Percentiles rank a stretch among this genome's conserved stretches.
phyloP scores from a whole-genome alignment of 2,888 invertebrate genomes.

The Fabriciana adippe region DNA sequence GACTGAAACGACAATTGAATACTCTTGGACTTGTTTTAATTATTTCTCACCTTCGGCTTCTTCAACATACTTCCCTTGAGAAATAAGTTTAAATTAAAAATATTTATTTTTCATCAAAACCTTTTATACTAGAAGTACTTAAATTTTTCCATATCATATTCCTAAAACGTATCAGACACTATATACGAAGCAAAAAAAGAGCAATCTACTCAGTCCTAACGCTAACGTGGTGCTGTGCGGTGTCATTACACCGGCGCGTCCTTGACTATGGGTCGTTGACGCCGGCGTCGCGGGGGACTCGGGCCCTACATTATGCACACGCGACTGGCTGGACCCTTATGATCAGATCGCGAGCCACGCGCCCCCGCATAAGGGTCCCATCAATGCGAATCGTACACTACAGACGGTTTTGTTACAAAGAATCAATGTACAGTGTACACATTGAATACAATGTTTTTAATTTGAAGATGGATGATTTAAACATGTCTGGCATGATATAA shows the following conservation, averaged over 20 bases:
- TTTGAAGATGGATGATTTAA: too few relatives aligned
- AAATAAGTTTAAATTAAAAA: conserved; percentile 18
- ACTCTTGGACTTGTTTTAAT: conserved; percentile 30
- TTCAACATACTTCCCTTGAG: conserved; percentile 23
- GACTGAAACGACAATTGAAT: conserved; percentile 23
- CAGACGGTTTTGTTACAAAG: background rate
- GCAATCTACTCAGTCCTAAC: conserved; percentile 26
- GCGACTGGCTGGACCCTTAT: conserved; percentile 55
- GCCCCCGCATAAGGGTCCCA: conserved; percentile 40
- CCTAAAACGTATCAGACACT: background rate
- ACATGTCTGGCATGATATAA: background rate
- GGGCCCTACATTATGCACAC: conserved; percentile 56
- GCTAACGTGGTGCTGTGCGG: conserved; percentile 31
- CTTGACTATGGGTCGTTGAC: conserved; percentile 74
- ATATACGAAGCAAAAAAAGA: conserved; percentile 21
- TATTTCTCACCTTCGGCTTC: conserved; percentile 30
- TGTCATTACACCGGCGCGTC: conserved; percentile 51
- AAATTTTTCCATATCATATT: too few relatives aligned
- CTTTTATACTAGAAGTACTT: too few relatives aligned
- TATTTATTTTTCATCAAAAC: background rate
- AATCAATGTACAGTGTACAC: background rate
- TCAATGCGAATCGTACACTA: conserved; percentile 18
- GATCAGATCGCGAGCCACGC: conserved; percentile 57
- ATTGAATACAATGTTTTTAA: too few relatives aligned
- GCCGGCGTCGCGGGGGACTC: conserved; percentile 63